Conservation (phyloP, 2,113 vertebrate species). For the Aldabrachelys gigantea region DNA sequence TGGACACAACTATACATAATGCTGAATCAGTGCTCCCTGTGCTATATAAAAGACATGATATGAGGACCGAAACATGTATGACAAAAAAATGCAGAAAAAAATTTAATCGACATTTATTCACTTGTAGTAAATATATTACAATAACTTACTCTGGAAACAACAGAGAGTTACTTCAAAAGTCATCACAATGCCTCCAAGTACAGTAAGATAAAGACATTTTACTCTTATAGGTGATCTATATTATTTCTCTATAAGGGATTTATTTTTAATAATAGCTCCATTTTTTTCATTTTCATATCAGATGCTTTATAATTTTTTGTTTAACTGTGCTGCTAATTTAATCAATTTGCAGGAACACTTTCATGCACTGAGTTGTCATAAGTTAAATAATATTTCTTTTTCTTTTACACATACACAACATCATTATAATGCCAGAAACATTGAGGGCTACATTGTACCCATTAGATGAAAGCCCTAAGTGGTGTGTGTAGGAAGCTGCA, state of each 20-base stretch:
- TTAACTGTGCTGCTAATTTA: neutral
- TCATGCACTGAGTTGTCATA: neutral
- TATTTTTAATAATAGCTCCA: neutral
- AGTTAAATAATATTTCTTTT: neutral
- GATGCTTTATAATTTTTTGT: neutral
- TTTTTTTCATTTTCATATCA: neutral
- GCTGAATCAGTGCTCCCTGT: neutral
- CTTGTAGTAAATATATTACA: neutral
- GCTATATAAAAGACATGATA: neutral
- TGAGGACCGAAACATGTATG: neutral
- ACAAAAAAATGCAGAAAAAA: neutral
- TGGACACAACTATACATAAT: neutral
- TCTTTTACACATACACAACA: neutral
- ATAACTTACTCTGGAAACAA: neutral
- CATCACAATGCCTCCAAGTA: neutral
- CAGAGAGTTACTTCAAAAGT: neutral
- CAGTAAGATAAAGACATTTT: slow-evolving; percentile 41
- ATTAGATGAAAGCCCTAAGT: neutral
- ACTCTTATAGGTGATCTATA: neutral
- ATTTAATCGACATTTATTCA: neutral
- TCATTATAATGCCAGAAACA: neutral
- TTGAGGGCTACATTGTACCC: accelerated
- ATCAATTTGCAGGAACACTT: neutral
- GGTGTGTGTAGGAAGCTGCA: neutral
- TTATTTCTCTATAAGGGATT: neutral